Conservation (phyloP, 1,140 invertebrate species). For the Caenorhabditis brenneri region DNA sequence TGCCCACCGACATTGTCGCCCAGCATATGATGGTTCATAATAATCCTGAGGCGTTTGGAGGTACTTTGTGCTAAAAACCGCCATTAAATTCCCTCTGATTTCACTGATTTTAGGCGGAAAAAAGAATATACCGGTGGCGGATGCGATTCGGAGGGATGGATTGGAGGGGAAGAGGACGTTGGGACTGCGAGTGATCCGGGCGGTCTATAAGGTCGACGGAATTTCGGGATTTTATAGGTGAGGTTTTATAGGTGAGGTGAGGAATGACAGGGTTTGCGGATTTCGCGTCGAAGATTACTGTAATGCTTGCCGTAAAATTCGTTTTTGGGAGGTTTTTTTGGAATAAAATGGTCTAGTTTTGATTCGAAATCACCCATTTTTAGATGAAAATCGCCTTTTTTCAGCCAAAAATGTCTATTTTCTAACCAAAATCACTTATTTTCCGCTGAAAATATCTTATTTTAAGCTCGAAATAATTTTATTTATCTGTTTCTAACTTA, state of each 20-base stretch:
- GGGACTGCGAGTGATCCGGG: constrained; percentile 55
- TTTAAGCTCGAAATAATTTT: no score
- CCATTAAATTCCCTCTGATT: constrained; percentile 22
- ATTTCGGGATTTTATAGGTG: constrained; percentile 56
- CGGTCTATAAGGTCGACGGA: constrained; percentile 59
- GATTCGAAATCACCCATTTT: no score
- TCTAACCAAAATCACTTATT: no score
- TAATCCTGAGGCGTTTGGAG: constrained; percentile 56
- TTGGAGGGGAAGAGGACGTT: constrained; percentile 53
- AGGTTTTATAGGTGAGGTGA: neutral
- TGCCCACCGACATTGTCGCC: constrained; percentile 92
- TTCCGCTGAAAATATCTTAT: no score
- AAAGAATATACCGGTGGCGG: constrained; percentile 54
- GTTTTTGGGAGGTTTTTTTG: neutral
- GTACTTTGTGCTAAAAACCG: neutral
- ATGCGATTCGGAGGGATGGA: constrained; percentile 51
- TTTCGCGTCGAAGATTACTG: no score
- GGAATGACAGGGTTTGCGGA: no score
- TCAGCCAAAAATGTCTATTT: no score
- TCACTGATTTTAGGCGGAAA: constrained; percentile 45
- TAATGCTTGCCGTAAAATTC: no score
- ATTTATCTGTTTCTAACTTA: no score
- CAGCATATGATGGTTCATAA: constrained; percentile 88
- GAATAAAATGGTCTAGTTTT: no score
- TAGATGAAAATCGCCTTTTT: no score